These are phyloP conservation scores for Drosophila lacertosa DNA, from an alignment of 1,140 invertebrate species.

Conservation along the genomic window DNA sequence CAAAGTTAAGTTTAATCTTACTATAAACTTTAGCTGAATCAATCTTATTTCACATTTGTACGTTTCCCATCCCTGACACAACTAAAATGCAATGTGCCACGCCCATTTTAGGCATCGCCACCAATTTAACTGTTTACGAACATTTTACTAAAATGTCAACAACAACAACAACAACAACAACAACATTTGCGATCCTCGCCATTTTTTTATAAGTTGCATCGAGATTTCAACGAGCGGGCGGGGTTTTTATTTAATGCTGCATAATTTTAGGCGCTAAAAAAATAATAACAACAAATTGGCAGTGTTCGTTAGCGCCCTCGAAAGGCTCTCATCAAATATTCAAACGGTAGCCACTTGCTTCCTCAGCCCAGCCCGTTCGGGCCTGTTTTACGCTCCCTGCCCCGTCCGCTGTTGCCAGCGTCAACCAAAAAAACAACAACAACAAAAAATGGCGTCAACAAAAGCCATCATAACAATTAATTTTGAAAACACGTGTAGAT, in stretches of 20 bases:
- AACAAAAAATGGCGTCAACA: constrained; percentile 77
- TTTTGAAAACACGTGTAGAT: constrained; percentile 83
- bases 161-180: constrained; percentile 7
- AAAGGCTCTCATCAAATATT: constrained; percentile 79
- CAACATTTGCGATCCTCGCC: constrained; percentile 44
- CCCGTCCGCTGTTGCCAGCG: constrained; percentile 5
- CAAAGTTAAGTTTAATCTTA: no score
- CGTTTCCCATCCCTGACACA: constrained; percentile 14
- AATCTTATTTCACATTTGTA: no score
- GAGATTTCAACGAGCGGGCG: constrained; percentile 45
- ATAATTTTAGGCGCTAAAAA: constrained; percentile 80
- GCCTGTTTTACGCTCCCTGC: neutral
- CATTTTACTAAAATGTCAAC: constrained; percentile 18
- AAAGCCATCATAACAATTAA: constrained; percentile 83
- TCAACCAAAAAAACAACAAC: constrained; percentile 27
- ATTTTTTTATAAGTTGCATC: constrained; percentile 67
- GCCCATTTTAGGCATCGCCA: constrained; percentile 2
- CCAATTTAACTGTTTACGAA: constrained; percentile 22
- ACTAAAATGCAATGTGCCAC: constrained; percentile 34
- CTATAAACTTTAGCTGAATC: no score
- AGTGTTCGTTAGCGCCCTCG: constrained; percentile 57
- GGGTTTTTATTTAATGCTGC: constrained; percentile 72
- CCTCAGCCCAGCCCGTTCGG: no score
- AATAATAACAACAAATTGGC: constrained; percentile 69
- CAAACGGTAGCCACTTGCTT: constrained; percentile 66